Conservation (phyloP, 2,113 vertebrate genomes). For the Perognathus longimembris region DNA sequence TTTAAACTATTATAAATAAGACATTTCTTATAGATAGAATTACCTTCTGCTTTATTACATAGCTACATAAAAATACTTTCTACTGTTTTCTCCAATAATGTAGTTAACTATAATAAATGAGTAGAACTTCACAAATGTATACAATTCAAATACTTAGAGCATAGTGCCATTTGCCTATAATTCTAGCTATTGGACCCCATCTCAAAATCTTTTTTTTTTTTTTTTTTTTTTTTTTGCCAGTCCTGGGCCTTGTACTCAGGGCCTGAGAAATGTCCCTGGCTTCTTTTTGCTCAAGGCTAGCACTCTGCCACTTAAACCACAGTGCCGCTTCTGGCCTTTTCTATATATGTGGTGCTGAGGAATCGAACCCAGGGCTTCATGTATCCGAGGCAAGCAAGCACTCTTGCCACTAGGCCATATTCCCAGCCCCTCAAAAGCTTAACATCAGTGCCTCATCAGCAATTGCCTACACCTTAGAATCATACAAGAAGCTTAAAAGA, state of each 20-base stretch:
- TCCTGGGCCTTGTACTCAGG: no score
- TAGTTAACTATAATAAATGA: constrained; percentile 29
- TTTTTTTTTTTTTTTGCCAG: no score
- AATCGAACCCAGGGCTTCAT: no score
- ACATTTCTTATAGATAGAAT: neutral
- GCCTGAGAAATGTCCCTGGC: no score
- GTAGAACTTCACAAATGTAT: neutral
- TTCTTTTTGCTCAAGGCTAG: no score
- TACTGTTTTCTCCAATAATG: constrained; percentile 26
- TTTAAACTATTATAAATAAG: neutral
- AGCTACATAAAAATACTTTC: constrained; percentile 13
- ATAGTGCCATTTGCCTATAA: neutral
- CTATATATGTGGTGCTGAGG: no score
- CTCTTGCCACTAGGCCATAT: no score
- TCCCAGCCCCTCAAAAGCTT: neutral
- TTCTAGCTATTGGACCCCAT: neutral
- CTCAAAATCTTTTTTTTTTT: no score
- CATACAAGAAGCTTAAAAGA: neutral
- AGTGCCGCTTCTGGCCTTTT: no score
- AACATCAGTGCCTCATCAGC: neutral
- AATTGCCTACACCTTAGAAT: constrained; percentile 22
- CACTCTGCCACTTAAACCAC: no score
- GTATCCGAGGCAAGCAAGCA: no score
- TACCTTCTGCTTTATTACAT: constrained; percentile 10
- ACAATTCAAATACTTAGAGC: neutral